Conservation (phyloP, 2,888 invertebrate genomes). For the Acleris holmiana region DNA sequence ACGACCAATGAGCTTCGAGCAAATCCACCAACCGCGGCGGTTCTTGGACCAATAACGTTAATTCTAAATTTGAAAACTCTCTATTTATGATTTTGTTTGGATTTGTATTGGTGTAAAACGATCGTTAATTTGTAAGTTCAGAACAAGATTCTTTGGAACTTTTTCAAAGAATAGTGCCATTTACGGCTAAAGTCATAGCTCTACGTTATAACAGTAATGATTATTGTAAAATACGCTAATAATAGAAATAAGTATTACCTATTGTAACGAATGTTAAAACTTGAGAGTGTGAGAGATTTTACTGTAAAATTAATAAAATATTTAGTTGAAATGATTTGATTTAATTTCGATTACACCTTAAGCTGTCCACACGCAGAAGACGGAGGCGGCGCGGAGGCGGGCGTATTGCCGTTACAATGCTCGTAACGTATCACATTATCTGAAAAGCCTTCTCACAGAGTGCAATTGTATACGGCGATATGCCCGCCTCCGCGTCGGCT, state of each 20-base stretch:
- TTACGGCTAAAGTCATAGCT: constrained; percentile 62
- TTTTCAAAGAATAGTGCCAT: constrained; percentile 61
- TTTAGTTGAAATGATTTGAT: constrained; percentile 50
- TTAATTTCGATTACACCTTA: constrained; percentile 12
- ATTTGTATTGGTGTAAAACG: constrained; percentile 12
- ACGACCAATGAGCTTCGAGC: constrained; percentile 16
- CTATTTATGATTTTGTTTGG: constrained; percentile 34
- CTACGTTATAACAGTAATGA: constrained; percentile 47
- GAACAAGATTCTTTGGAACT: constrained; percentile 38
- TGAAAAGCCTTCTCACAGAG: no score
- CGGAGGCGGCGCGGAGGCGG: no score
- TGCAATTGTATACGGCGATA: no score
- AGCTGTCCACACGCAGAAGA: no score
- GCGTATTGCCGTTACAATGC: no score
- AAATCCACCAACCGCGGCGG: constrained; percentile 16
- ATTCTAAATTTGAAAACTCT: constrained; percentile 38
- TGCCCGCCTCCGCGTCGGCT: no score
- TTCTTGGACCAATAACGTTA: constrained; percentile 41
- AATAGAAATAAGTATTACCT: constrained; percentile 76
- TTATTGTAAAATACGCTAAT: constrained; percentile 49
- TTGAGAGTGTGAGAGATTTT: constrained; percentile 67
- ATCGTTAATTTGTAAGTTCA: constrained; percentile 8
- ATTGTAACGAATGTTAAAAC: constrained; percentile 54
- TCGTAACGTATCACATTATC: no score
- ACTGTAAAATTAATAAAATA: constrained; percentile 70